Conservation (phyloP, 2,113 vertebrate species). For the Siniperca chuatsi region DNA sequence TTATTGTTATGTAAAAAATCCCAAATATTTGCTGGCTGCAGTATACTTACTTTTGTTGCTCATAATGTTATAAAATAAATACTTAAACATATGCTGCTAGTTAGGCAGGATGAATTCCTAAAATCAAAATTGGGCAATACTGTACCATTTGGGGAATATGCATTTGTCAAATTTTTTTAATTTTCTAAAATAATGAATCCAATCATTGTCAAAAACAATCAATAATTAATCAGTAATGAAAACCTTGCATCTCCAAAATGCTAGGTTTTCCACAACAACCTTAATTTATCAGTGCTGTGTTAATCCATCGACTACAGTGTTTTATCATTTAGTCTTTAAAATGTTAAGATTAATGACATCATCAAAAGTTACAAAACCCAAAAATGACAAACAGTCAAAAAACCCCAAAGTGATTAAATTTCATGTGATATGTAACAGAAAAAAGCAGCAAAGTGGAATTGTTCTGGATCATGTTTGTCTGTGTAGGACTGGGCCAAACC, state of each 20-base stretch:
- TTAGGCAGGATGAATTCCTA: not conserved
- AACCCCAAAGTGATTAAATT: not conserved
- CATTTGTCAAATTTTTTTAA: not conserved
- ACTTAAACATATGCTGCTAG: not conserved
- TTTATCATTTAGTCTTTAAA: not conserved
- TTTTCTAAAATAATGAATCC: not conserved
- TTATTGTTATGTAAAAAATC: not conserved
- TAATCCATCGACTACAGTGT: not conserved
- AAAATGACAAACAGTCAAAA: not conserved
- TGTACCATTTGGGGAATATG: too few species aligned
- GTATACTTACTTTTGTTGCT: not conserved
- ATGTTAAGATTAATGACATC: not conserved
- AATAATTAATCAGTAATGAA: not conserved
- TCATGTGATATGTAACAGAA: not conserved
- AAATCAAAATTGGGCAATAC: not conserved
- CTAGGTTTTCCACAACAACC: not conserved
- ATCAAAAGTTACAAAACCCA: not conserved
- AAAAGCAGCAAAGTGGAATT: not conserved
- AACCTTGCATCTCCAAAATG: not conserved
- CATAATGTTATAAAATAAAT: not conserved
- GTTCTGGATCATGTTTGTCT: not conserved
- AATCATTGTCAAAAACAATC: not conserved
- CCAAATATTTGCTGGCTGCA: not conserved
- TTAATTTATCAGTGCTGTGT: not conserved
- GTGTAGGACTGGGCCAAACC: constrained; percentile 95